These are phyloP conservation scores for Morpho deidamia DNA, from an alignment of 2,888 invertebrate genomes.

Conservation along the genomic window DNA sequence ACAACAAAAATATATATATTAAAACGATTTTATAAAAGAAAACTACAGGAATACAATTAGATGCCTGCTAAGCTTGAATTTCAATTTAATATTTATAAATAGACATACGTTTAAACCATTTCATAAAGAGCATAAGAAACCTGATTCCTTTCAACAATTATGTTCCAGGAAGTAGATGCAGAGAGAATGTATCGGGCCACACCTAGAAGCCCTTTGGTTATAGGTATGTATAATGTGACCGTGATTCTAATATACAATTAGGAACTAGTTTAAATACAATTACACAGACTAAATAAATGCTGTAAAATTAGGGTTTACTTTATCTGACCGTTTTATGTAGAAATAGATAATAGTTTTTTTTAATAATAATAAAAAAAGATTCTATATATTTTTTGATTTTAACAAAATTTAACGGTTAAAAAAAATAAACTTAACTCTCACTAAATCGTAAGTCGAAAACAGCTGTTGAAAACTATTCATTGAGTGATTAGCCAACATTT, in stretches of 20 bases:
- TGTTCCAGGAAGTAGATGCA: constrained; percentile 51
- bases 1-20: no score
- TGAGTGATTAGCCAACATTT: constrained; percentile 58
- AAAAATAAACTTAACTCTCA: not conserved
- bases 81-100: not conserved
- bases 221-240: constrained; percentile 39
- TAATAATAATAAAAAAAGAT: no score
- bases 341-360: no score
- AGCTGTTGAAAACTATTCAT: constrained; percentile 36
- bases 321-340: no score
- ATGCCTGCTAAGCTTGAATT: not conserved
- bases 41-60: not conserved
- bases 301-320: no score
- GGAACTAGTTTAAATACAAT: no score
- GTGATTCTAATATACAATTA: constrained; percentile 35
- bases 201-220: constrained; percentile 45
- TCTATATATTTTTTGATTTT: no score
- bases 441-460: not conserved
- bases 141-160: constrained; percentile 26
- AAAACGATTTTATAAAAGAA: no score
- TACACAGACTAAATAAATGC: no score
- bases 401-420: not conserved
- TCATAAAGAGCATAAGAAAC: constrained; percentile 16
- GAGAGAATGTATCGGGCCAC: constrained; percentile 50
- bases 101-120: not conserved